Conservation (phyloP, 2,113 vertebrate genomes). For the Argyrosomus japonicus region DNA sequence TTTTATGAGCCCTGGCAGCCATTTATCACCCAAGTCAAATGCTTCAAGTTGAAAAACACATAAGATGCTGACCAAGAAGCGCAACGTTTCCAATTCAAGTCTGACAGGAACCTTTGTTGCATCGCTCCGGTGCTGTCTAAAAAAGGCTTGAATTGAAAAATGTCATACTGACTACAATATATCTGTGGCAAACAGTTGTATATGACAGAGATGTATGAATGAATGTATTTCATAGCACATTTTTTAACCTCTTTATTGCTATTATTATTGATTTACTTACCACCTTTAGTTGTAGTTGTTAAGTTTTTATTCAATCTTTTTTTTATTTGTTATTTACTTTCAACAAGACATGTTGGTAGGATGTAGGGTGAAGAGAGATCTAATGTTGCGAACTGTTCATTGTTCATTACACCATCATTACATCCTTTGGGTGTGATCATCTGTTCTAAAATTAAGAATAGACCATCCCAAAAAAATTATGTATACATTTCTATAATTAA, state of each 20-base stretch:
- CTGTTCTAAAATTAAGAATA: not conserved
- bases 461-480: not conserved
- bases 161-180: not conserved
- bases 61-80: not conserved
- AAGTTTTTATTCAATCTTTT: not conserved
- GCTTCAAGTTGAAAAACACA: not conserved
- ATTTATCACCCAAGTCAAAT: not conserved
- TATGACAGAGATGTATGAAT: not conserved
- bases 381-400: not conserved
- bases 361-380: no score
- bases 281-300: not conserved
- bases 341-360: not conserved
- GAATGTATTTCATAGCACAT: not conserved
- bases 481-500: not conserved
- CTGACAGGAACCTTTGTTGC: not conserved
- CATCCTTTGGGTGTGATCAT: not conserved
- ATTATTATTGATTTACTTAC: not conserved
- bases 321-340: not conserved
- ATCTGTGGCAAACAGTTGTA: not conserved
- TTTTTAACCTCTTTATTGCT: not conserved
- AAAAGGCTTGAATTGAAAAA: not conserved
- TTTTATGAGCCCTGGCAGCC: not conserved
- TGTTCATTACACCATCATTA: not conserved
- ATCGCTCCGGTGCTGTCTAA: not conserved
- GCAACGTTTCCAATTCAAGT: not conserved